Evolutionary conservation across 2,888 invertebrate species (phyloP).

Genomic region (Eustalomyia histrio): DNA sequence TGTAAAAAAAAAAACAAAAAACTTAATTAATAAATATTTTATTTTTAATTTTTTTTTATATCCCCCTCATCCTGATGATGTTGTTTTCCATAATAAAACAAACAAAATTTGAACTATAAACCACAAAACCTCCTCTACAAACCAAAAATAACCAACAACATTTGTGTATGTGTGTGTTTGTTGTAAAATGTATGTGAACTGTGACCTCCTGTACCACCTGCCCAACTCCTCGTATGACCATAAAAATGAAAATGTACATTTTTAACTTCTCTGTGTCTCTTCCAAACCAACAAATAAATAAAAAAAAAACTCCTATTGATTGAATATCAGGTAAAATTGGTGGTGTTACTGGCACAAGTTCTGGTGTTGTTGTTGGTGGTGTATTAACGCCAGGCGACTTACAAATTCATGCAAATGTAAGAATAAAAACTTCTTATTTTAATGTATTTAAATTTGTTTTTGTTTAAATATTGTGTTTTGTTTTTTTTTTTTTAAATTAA

Average conservation of each 20-base stretch:
- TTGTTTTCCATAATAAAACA: conserved; percentile 8
- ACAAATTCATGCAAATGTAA: conserved; percentile 79
- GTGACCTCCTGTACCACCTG: conserved; percentile 14
- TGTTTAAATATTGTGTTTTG: not conserved
- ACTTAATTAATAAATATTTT: conserved; percentile 34
- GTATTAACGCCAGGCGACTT: conserved; percentile 77
- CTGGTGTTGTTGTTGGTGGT: conserved; percentile 67
- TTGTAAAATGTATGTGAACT: conserved; percentile 51
- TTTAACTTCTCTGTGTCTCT: not conserved
- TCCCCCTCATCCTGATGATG: conserved; percentile 10
- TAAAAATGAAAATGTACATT: not conserved
- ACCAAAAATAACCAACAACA: conserved; percentile 20
- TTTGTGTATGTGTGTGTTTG: conserved; percentile 29
- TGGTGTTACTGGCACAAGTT: conserved; percentile 69
- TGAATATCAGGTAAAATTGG: conserved; percentile 75
- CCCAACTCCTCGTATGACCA: not conserved
- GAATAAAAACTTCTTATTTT: conserved; percentile 70
- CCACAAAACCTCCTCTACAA: conserved; percentile 15
- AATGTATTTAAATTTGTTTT: conserved; percentile 20
- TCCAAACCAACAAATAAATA: not conserved
- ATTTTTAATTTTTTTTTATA: conserved; percentile 2
- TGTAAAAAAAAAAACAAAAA: conserved; percentile 13
- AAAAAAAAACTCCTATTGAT: conserved; percentile 11
- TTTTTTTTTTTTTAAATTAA: conserved; percentile 10
- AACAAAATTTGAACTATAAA: not conserved